phyloP scores from a whole-genome alignment of 2,113 vertebrate genomes.

The Lanius ludovicianus region DNA sequence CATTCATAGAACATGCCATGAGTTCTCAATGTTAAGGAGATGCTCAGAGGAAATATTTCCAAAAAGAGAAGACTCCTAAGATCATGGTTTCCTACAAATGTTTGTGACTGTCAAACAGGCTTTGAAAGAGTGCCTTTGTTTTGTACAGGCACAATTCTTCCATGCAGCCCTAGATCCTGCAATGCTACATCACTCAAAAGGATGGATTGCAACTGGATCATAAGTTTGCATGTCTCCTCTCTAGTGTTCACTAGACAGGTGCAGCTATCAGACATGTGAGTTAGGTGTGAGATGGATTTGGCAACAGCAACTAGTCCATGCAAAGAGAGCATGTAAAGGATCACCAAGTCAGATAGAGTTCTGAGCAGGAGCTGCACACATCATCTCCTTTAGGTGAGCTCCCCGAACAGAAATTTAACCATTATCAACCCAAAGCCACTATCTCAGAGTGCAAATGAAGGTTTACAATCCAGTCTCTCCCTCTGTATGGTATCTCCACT shows the following conservation, averaged over 20 bases:
- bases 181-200: not conserved
- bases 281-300: not conserved
- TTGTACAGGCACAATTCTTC: not conserved
- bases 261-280: not conserved
- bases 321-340: not conserved
- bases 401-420: not conserved
- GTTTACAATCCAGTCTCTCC: not conserved
- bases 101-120: not conserved
- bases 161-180: not conserved
- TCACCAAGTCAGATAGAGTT: not conserved
- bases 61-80: not conserved
- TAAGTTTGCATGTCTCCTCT: not conserved
- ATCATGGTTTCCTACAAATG: not conserved
- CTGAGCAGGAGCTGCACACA: not conserved
- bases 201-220: not conserved
- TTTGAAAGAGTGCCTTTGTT: not conserved
- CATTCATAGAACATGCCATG: not conserved
- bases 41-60: not conserved
- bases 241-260: not conserved
- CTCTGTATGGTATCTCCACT: not conserved
- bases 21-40: not conserved
- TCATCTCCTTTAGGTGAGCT: not conserved
- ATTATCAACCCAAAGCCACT: not conserved
- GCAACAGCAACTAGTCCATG: not conserved
- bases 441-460: not conserved